Evolutionary conservation across 2,888 invertebrate genomes (phyloP).

Genomic region (Steinernema hermaphroditum): DNA sequence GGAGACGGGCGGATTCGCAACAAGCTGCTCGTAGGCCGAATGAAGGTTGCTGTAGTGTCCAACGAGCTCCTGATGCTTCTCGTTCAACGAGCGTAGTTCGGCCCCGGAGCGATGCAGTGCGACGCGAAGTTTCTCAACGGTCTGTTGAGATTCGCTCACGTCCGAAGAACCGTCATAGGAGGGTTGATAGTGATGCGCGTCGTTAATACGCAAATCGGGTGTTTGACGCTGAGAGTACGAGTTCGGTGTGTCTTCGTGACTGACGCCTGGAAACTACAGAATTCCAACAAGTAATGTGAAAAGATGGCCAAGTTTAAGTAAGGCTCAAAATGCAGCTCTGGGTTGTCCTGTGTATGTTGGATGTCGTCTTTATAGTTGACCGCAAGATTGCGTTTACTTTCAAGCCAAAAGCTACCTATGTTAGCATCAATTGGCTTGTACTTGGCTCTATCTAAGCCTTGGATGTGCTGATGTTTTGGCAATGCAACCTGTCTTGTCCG

Average conservation of each 20-base stretch:
- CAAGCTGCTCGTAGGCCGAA: not conserved
- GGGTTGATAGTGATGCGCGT: too few species aligned
- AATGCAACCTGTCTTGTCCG: too few species aligned
- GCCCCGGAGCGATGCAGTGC: not conserved
- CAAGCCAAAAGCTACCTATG: too few species aligned
- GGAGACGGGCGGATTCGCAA: not conserved
- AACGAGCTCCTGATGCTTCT: not conserved
- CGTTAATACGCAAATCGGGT: not conserved
- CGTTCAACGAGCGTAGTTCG: not conserved
- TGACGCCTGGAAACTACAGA: not conserved
- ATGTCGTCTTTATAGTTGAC: too few species aligned
- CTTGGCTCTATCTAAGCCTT: too few species aligned
- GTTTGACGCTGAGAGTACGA: not conserved
- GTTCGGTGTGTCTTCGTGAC: not conserved
- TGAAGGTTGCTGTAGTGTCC: slow-evolving; percentile 5
- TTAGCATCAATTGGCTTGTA: too few species aligned
- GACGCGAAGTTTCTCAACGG: not conserved
- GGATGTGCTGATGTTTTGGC: too few species aligned
- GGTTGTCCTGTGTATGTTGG: too few species aligned
- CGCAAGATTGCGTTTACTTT: too few species aligned
- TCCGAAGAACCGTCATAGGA: not conserved
- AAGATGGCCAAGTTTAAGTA: too few species aligned
- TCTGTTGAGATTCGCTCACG: not conserved
- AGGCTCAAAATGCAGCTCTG: too few species aligned
- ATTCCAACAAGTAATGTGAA: not conserved